Evolutionary conservation across 1,140 invertebrate species (phyloP).

Genomic region (Drosophila melanica): DNA sequence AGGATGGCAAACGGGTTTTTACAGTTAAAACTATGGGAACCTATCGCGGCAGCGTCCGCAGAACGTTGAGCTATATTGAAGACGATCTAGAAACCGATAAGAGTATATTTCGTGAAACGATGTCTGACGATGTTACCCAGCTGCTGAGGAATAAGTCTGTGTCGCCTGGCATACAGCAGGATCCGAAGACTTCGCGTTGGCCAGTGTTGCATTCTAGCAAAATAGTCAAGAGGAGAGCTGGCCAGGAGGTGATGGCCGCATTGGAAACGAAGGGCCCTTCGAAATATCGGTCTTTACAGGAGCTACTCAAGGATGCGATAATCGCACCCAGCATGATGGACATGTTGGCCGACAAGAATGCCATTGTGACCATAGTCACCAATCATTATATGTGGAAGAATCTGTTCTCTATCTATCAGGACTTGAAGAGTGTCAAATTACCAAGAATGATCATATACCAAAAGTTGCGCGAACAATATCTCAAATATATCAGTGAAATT

Average conservation of each 20-base stretch:
- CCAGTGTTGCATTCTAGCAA: neutral
- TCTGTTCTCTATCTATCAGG: constrained; percentile 8
- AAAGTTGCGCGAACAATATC: constrained; percentile 30
- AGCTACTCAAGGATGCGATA: constrained; percentile 22
- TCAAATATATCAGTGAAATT: constrained; percentile 20
- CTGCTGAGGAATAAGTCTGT: neutral
- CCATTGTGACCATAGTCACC: constrained; percentile 1
- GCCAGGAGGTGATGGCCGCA: neutral
- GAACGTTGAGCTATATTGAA: too few species aligned
- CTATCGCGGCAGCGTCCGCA: too few species aligned
- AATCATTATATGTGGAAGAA: constrained; percentile 52
- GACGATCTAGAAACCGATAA: too few species aligned
- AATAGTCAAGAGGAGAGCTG: neutral
- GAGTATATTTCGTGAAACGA: too few species aligned
- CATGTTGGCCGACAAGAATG: neutral
- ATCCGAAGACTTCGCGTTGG: neutral
- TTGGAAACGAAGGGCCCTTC: neutral
- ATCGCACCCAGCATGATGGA: constrained; percentile 18
- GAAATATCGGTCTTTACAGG: constrained; percentile 9
- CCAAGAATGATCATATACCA: fast-evolving
- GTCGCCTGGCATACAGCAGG: neutral
- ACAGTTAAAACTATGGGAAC: too few species aligned
- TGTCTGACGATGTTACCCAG: neutral
- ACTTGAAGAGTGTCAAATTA: constrained; percentile 18
- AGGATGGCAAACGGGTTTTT: too few species aligned